Evolutionary conservation across 2,113 vertebrate species (phyloP).

Genomic region (Amazona vittata): DNA sequence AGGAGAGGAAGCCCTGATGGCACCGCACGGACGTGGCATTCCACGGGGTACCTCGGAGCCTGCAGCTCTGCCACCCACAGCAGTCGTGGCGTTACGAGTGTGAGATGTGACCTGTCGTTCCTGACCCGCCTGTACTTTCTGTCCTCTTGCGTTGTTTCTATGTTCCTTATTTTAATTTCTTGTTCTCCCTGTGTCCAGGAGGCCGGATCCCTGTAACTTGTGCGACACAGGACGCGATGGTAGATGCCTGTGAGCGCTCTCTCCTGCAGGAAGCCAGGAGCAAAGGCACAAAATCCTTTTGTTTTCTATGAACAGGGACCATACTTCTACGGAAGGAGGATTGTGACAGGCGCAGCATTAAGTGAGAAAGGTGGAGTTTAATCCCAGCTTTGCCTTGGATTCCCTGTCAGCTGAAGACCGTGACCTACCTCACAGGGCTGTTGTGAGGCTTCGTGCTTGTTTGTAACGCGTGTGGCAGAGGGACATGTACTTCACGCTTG

Average conservation of each 20-base stretch:
- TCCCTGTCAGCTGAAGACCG: conserved; percentile 17
- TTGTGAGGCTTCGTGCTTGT: neutral
- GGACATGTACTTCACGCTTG: neutral
- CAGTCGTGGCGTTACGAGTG: neutral
- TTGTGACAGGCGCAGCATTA: neutral
- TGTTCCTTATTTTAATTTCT: neutral
- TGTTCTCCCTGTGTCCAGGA: neutral
- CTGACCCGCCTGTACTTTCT: neutral
- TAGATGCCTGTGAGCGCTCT: neutral
- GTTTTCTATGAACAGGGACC: conserved; percentile 43
- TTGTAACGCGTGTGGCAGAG: neutral
- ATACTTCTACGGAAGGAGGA: neutral
- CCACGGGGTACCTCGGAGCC: neutral
- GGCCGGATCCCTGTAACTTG: conserved; percentile 3
- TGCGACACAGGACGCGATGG: neutral
- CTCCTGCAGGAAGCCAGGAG: conserved; percentile 29
- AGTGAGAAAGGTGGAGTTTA: neutral
- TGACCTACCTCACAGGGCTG: conserved; percentile 52
- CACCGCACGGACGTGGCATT: neutral
- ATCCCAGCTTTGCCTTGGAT: conserved; percentile 23
- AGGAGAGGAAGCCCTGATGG: neutral
- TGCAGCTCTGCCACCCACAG: neutral
- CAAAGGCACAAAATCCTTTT: neutral
- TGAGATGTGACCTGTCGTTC: conserved; percentile 31
- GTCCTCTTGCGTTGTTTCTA: neutral